These are phyloP conservation scores for Brenthis hecate DNA, from an alignment of 2,888 invertebrate genomes.

Conservation along the genomic window DNA sequence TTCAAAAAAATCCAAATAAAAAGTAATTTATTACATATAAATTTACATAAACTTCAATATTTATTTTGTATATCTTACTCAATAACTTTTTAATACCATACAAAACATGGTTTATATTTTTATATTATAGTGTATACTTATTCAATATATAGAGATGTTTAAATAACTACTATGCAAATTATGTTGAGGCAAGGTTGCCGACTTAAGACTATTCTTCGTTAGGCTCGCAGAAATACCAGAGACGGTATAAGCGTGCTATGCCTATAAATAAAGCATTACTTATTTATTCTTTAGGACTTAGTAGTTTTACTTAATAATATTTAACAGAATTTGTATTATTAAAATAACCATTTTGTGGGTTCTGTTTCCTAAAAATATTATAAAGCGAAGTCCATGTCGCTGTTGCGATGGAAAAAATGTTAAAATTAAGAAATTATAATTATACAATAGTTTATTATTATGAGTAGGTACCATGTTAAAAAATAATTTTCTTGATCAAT, in stretches of 20 bases:
- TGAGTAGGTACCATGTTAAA: too few relatives aligned
- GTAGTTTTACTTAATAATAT: not conserved
- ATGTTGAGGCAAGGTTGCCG: constrained; percentile 32
- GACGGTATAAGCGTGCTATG: constrained; percentile 16
- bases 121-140: constrained; percentile 21
- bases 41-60: too few relatives aligned
- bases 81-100: not conserved
- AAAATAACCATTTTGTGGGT: too few relatives aligned
- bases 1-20: too few relatives aligned
- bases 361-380: too few relatives aligned
- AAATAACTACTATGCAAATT: constrained; percentile 35
- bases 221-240: constrained; percentile 24
- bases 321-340: too few relatives aligned
- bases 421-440: too few relatives aligned
- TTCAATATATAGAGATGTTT: constrained; percentile 25
- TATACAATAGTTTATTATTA: too few relatives aligned
- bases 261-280: constrained; percentile 10
- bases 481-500: too few relatives aligned
- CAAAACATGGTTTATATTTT: not conserved
- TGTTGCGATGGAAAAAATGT: too few relatives aligned
- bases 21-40: too few relatives aligned
- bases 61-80: not conserved
- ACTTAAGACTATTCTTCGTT: constrained; percentile 24
- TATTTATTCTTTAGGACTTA: not conserved
- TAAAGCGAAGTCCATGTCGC: too few relatives aligned